Conservation (phyloP, 2,797 vertebrate species). For the Lepidocolaptes lacrymiger region DNA sequence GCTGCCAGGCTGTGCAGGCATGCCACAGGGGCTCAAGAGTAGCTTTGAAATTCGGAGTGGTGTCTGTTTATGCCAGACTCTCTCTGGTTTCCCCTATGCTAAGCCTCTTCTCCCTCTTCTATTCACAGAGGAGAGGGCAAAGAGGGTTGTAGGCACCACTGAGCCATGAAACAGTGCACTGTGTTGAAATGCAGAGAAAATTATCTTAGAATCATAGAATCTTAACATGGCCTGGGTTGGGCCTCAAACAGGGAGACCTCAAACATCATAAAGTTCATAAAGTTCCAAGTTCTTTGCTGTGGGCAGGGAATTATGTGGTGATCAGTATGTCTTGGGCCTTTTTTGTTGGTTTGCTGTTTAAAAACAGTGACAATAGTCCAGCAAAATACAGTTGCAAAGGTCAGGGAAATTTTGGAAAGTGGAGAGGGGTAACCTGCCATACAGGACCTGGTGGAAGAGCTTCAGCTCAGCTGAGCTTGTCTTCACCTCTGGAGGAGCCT, state of each 20-base stretch:
- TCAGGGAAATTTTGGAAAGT: neutral
- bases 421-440: neutral
- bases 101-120: neutral
- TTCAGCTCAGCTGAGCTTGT: neutral
- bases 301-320: neutral
- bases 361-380: neutral
- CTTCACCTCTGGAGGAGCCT: neutral
- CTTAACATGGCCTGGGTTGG: neutral
- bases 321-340: fast-evolving
- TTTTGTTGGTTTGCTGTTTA: neutral
- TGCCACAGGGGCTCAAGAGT: neutral
- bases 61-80: neutral
- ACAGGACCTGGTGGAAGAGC: neutral
- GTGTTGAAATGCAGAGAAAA: neutral
- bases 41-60: neutral
- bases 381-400: neutral
- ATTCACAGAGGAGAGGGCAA: fast-evolving
- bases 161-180: fast-evolving
- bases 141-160: too few relatives aligned
- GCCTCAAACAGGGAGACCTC: neutral
- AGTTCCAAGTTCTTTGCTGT: neutral
- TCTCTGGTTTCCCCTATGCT: neutral
- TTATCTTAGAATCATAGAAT: neutral
- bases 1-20: neutral
- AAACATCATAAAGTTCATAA: neutral